A percentile compares a stretch with the other conserved stretches of the same genome.
phyloP scores from a whole-genome alignment of 2,113 vertebrate species.

The Phyllostomus discolor region DNA sequence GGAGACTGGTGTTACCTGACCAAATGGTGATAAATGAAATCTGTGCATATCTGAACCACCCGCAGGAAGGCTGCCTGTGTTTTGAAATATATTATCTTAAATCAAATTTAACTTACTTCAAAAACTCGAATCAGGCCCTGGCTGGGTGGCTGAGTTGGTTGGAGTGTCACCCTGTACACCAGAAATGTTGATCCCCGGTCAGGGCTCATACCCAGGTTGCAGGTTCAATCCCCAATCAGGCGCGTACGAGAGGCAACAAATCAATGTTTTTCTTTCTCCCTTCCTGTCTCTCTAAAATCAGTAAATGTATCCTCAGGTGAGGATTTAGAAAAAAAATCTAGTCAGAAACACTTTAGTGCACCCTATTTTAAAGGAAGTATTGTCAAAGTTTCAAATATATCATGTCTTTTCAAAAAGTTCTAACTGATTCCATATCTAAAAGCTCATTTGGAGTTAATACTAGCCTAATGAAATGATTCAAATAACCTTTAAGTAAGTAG shows the following conservation, averaged over 20 bases:
- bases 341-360: neutral
- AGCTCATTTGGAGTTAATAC: neutral
- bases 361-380: slow-evolving; percentile 10
- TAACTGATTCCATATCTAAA: neutral
- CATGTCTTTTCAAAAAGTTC: neutral
- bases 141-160: too few relatives aligned
- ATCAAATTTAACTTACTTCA: neutral
- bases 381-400: neutral
- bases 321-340: neutral
- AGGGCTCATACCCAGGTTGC: too few relatives aligned
- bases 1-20: neutral
- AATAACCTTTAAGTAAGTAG: neutral
- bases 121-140: neutral
- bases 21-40: neutral
- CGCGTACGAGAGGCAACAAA: too few relatives aligned
- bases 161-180: too few relatives aligned
- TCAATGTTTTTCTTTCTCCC: too few relatives aligned
- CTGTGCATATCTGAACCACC: neutral
- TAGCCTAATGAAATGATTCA: neutral
- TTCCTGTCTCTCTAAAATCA: too few relatives aligned
- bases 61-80: neutral
- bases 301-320: too few relatives aligned
- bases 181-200: too few relatives aligned
- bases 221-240: too few relatives aligned
- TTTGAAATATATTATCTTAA: slow-evolving; percentile 23